phyloP scores from a whole-genome alignment of 1,140 invertebrate species.

The Hestina assimilis region DNA sequence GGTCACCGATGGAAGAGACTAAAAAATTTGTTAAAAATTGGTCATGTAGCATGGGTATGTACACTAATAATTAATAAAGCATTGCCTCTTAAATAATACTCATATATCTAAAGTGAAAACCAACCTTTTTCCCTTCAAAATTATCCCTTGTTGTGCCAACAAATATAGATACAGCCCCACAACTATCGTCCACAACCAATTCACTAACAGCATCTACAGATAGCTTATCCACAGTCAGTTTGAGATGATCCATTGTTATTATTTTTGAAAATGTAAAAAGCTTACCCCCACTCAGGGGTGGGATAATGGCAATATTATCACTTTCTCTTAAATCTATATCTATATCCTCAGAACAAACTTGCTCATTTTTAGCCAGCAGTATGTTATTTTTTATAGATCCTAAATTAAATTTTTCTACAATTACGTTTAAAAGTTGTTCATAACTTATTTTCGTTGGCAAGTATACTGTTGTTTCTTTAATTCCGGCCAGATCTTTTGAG shows the following conservation, averaged over 20 bases:
- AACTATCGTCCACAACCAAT: slow-evolving; percentile 84
- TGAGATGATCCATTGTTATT: slow-evolving; percentile 81
- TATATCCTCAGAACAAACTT: slow-evolving; percentile 81
- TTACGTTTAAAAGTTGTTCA: slow-evolving; percentile 78
- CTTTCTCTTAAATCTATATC: slow-evolving; percentile 81
- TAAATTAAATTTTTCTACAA: slow-evolving; percentile 82
- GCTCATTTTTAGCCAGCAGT: slow-evolving; percentile 90
- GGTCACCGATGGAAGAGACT: no score
- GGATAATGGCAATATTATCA: slow-evolving; percentile 91
- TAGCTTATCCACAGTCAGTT: slow-evolving; percentile 84
- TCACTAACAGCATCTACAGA: slow-evolving; percentile 84
- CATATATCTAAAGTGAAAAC: slow-evolving; percentile 16
- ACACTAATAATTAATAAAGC: no score
- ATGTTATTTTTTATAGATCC: slow-evolving; percentile 84
- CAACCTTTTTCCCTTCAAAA: slow-evolving; percentile 90
- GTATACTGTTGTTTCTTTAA: slow-evolving; percentile 74
- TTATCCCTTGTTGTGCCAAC: slow-evolving; percentile 94
- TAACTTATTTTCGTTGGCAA: slow-evolving; percentile 77
- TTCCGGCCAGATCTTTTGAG: slow-evolving; percentile 88
- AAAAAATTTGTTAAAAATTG: no score
- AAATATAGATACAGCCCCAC: slow-evolving; percentile 94
- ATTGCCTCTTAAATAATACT: no score
- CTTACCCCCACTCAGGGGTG: slow-evolving; percentile 92
- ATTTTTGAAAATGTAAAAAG: slow-evolving; percentile 5
- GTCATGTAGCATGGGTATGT: no score